Evolutionary conservation across 2,888 invertebrate genomes (phyloP), one percentile per base, ranked within the genome.

Genomic region (Eupithecia dodoneata): DNA sequence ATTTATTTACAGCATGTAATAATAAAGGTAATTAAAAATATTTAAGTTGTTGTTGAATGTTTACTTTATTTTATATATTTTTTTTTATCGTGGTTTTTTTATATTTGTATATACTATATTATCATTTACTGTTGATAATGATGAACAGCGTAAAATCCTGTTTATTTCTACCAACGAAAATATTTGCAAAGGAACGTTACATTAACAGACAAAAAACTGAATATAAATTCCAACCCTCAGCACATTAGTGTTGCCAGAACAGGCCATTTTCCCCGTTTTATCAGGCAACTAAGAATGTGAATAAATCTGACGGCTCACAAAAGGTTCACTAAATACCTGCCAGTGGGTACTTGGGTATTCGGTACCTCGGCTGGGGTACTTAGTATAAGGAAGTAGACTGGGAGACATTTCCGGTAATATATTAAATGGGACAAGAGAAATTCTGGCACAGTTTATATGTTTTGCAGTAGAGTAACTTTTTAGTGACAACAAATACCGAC

Each of bases 331-430:
- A 52, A 74, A 69, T 69, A 67, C 74, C 69, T 69, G 69, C 12
- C 69, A 44, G 52, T 42, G 47, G 47, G 77, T 77, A 74, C 72
- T 73, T 59, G 9, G 55, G 55, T 55, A 55, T 59, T 59, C 1
- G 55, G 55, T 59, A 59, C 55, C n/a, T 18, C 65, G 73, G 52
- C 73, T 30, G 71, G 75, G 78, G 44, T 44, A 45, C 73, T 59
- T 59, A 70, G 72, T 30, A 30, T 72, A 49, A 65, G 52, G 65
- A 70, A 72, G 70, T 63, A 63, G 67, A 69, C n/a, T 45, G n/a
- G 71, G 71, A 30, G 77, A 77, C 76, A 70, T 77, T 77, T 59
- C 69, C 15, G 13, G 66, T 72, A 63, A 77, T 74, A 70, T 77
- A 75, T 74, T 77, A 74, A 74, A 72, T 69, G 72, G 69, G 30